Conservation (phyloP, 2,888 invertebrate species). For the Pseudolycoriella hygida region DNA sequence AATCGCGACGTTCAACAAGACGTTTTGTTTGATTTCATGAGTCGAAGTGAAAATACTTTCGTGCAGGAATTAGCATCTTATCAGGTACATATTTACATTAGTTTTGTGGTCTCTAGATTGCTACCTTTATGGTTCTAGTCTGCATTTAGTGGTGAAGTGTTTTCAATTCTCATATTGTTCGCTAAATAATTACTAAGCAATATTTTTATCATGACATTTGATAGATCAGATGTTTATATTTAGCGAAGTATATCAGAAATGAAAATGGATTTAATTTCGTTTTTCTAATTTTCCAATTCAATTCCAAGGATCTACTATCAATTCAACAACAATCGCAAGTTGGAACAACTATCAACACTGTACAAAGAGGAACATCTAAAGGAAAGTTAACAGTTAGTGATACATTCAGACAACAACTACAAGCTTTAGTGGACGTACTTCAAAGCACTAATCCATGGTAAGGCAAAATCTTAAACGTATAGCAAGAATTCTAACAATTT, state of each 20-base stretch:
- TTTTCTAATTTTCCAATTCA: neutral
- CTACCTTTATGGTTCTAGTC: too few relatives aligned
- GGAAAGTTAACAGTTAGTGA: slow-evolving; percentile 81
- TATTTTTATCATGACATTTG: too few relatives aligned
- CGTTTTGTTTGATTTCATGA: slow-evolving; percentile 78
- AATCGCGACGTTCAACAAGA: slow-evolving; percentile 87
- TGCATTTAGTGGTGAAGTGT: too few relatives aligned
- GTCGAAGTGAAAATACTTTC: slow-evolving; percentile 64
- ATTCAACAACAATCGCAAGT: slow-evolving; percentile 25
- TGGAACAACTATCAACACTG: slow-evolving; percentile 23
- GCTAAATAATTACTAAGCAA: too few relatives aligned
- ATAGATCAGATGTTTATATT: too few relatives aligned
- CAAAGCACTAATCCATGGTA: slow-evolving; percentile 82
- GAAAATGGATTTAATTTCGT: too few relatives aligned
- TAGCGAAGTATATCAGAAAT: too few relatives aligned
- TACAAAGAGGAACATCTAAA: slow-evolving; percentile 71
- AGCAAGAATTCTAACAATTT: neutral
- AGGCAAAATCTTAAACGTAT: slow-evolving; percentile 20
- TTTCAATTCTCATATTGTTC: too few relatives aligned
- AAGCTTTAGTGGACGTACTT: slow-evolving; percentile 73
- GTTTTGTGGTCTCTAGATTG: too few relatives aligned
- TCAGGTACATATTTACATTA: slow-evolving; percentile 41
- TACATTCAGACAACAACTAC: slow-evolving; percentile 72
- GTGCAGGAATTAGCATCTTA: slow-evolving; percentile 56
- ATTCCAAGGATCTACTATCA: slow-evolving; percentile 31